Percentiles rank a stretch among this genome's conserved stretches.
These are phyloP conservation scores for Ptyas mucosa DNA, from an alignment of 2,113 vertebrate species.

Conservation along the genomic window DNA sequence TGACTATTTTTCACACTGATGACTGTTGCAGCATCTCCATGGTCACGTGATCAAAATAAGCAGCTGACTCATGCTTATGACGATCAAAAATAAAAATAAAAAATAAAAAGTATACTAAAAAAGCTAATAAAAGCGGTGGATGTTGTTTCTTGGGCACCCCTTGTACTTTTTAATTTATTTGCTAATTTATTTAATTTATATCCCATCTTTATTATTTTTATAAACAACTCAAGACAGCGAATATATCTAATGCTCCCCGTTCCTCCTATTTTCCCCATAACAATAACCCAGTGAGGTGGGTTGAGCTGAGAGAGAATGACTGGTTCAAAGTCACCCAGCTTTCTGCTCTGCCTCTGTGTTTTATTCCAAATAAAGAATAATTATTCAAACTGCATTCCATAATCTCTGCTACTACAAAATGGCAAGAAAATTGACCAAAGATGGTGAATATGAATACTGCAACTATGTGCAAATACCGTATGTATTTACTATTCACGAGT, in stretches of 20 bases:
- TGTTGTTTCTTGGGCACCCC: not conserved
- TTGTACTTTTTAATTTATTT: not conserved
- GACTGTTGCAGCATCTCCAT: no score
- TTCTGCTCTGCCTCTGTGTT: not conserved
- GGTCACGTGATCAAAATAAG: no score
- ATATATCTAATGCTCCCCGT: not conserved
- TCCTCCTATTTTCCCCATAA: not conserved
- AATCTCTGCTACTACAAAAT: not conserved
- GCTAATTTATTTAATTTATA: not conserved
- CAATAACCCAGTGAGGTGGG: not conserved
- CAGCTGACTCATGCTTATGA: no score
- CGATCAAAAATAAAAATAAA: no score
- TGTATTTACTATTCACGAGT: not conserved
- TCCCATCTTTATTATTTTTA: not conserved
- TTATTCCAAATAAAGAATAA: not conserved
- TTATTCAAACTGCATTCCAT: not conserved
- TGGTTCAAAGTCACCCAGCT: not conserved
- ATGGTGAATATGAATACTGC: not conserved
- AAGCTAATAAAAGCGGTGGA: not conserved
- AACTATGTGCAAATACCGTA: not conserved
- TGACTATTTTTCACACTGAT: no score
- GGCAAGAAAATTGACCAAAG: not conserved
- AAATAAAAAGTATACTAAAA: not conserved
- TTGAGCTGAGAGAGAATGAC: not conserved
- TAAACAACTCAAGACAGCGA: not conserved